Base-by-base conservation (phyloP, 2,113 vertebrate species). In the Petrocephalus zakoni region DNA sequence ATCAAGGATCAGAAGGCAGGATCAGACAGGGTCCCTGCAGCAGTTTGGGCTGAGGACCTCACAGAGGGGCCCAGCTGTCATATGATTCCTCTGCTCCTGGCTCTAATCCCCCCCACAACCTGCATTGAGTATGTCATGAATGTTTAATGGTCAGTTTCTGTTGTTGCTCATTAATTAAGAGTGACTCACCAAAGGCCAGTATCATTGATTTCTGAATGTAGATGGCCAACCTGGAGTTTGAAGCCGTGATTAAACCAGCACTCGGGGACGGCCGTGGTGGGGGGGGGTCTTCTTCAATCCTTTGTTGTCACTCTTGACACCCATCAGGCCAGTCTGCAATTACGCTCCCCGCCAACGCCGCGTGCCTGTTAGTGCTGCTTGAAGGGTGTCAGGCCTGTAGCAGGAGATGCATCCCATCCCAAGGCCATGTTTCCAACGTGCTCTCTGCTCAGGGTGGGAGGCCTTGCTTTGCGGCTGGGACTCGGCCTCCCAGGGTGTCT, bases 201-300 rank as follows among this genome's bases (percentile, higher is more conserved):
- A 17, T 21, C 46, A 88, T 90, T 90, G 87, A 90, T 88, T 88
- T 88, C 78, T 78, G 82, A 34, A 51, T 34, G 88, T n/a, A 68
- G 81, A 42, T 19, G 19, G 87, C 47, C 87, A 13, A 29, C 2
- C 51, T 13, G 34, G 11, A 37, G 42, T 56, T 55, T 89, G 68
- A 87, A 25, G 72, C 85, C 51, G 1, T 87, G 37, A 89, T 87
- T 82, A 89, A 89, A 58, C 85, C 52, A 10, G 29, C 6, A 49
- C 29, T 49, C 42, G 17, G 10, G 10, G 46, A 52, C 11, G 13
- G 19, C 46, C 21, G n/a, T 11, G 49, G 17, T 7, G 81, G 81
- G 19, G 46, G 75, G 13, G 68, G 68, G 29, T 17, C 68, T 37
- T 9, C 64, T n/a, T 51, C 47, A 49, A 10, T 29, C 83, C 47